Base-by-base conservation (phyloP, 2,888 invertebrate species). In the Ephialtes manifestator region DNA sequence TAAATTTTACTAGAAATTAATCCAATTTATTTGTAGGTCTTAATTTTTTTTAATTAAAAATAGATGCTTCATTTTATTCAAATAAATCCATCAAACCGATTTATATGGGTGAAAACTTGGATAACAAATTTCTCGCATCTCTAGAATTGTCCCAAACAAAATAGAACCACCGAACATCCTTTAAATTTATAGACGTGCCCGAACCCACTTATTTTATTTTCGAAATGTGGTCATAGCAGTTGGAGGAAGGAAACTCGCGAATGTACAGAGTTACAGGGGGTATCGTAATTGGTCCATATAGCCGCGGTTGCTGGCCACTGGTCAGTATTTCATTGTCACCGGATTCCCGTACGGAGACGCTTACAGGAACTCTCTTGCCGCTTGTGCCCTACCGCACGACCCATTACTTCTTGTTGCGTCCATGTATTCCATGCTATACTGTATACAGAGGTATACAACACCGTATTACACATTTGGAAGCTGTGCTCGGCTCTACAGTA, bases 241-340 rank as follows among this genome's bases (percentile, higher is more conserved):
- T 39, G 71, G 20, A 55, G 20, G 20, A 24, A 24, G 18, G 55
- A 43, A 65, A 65, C 18, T 20, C 20, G 71, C 39, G 71, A 24
- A 39, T 15, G 55, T n/a, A n/a, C 28, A 1, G n/a, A 28, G 51
- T 76, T 82, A 24, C 65, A 77, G 76, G 24, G 76, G 68, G 76
- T 76, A 83, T 85, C 76, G 82, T 83, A 85, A 85, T 85, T 85
- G 85, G 79, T 85, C 71, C 82, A 83, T 76, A 80, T 85, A 80
- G 76, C 76, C 72, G 72, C 43, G 75, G 63, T 35, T 39, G 63
- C 39, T 39, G 28, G 79, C 79, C 79, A 67, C 46, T 71, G 85
- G 85, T 80, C 85, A 76, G 67, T 85, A 82, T 83, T 80, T 85
- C 85, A 85, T 85, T 85, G 85, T 85, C 85, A 83, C 80, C 80